Base-by-base conservation (phyloP, 2,888 invertebrate genomes). In the Trichogramma dendrolimi region DNA sequence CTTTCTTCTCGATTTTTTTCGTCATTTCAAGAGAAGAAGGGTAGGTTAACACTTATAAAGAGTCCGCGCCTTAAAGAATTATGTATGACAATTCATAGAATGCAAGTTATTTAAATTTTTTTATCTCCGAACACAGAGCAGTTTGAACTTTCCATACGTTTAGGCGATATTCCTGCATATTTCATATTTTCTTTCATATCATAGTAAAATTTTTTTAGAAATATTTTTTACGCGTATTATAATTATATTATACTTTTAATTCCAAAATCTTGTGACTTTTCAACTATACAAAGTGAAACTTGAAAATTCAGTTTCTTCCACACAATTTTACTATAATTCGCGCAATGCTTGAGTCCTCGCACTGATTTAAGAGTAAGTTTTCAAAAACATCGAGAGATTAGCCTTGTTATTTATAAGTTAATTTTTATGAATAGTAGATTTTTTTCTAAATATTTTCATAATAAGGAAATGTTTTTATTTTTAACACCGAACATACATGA, bases 401-500 rank as follows among this genome's bases (percentile, higher is more conserved):
- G 75, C 71, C 72, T 76, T 75, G 75, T 71, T 71, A 70, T 68
- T 68, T 69, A 69, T 68, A 70, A 66, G 64, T 67, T 62, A 68
- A 65, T 69, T 70, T 69, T 69, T 68, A 47, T 57, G 64, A 68
- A 69, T 66, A 65, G 61, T 71, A 64, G 67, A 67, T 71, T 71
- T 63, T 51, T 54, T 48, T 62, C 61, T 65, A 46, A 63, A 63
- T 58, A 62, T 58, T 67, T 67, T 67, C 70, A 71, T 76, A 74
- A 72, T 75, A 74, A 73, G 69, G 71, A 75, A 73, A 73, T 72
- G 73, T 68, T 72, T 72, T 74, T 74, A 69, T 71, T 71, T 72
- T 70, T 72, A 77, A 78, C 78, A 79, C 76, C 79, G 72, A 78
- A 79, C 78, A 79, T 76, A 78, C 76, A 78, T 78, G 75, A 75